Evolutionary conservation across 2,888 invertebrate genomes (phyloP), one percentile per base, ranked within the genome.

Genomic region (Tachina grossa): DNA sequence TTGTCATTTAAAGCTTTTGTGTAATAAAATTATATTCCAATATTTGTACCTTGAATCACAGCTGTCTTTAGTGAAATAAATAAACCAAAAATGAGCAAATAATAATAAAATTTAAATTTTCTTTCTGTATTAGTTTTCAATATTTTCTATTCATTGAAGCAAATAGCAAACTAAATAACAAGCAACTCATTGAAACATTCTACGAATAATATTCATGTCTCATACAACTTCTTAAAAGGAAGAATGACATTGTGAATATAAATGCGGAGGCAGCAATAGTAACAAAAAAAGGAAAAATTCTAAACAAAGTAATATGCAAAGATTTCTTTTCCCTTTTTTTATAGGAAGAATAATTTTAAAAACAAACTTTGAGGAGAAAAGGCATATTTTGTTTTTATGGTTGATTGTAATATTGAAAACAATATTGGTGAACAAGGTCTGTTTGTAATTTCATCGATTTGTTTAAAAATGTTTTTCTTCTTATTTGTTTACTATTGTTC

Each of bases 131-230:
- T 72, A 53, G 49, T 79, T 74, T 85, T 75, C 59, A 75, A 85
- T 83, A 76, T 66, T 76, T 75, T 72, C 22, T 83, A 79, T 79
- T 79, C 79, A 85, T 69, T 72, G 66, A 85, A 66, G 83, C 79
- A 83, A 85, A 83, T 83, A 83, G 41, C 47, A 71, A 85, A 85
- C 79, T 69, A 79, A 85, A 83, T 43, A 85, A 75, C 47, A 85
- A 79, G 55, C 65, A 66, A 78, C 65, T 79, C 71, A 71, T 78
- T 76, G 53, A 76, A 59, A 69, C 39, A 82, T 66, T 66, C 66
- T 68, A 51, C 22, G 49, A 43, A 49, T 59, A 41, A 59, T 19
- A 19, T 41, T 65, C 13, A 14, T 53, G 45, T 41, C 63, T 63
- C 68, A 14, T 31, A 59, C 22, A 83, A 74, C 55, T 59, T 66